phyloP scores from a whole-genome alignment of 1,140 invertebrate genomes.

The Scaptomyza montana region DNA sequence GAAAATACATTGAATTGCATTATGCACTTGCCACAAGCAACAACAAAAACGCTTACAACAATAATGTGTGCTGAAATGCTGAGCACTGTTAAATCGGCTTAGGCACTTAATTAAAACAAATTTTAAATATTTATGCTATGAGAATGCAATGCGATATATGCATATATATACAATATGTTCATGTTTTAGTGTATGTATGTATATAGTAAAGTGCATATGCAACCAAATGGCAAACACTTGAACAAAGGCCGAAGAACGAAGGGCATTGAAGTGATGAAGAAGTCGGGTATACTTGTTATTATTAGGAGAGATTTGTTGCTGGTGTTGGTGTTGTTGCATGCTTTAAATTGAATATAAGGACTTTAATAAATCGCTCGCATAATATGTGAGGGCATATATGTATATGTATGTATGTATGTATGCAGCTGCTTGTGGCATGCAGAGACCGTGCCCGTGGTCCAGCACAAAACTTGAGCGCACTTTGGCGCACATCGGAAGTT shows the following conservation, averaged over 20 bases:
- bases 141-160: background rate
- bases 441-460: conserved; percentile 11
- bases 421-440: conserved; percentile 22
- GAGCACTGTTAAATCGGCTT: conserved; percentile 12
- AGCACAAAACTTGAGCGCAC: conserved; percentile 37
- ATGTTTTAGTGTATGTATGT: background rate
- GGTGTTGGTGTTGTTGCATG: background rate
- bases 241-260: background rate
- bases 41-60: background rate
- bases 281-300: background rate
- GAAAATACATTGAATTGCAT: background rate
- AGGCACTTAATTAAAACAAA: background rate
- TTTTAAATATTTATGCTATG: conserved; percentile 10
- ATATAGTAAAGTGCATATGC: background rate
- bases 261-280: background rate
- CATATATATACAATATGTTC: too few species aligned
- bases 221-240: conserved; percentile 2
- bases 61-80: background rate
- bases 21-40: conserved; percentile 1
- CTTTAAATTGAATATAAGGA: background rate
- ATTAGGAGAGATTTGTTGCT: conserved; percentile 1
- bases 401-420: too few species aligned
- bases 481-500: conserved; percentile 51
- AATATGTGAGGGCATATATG: background rate
- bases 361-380: conserved; percentile 12